Evolutionary conservation across 2,888 invertebrate species (phyloP).

Genomic region (Athetis lepigone): DNA sequence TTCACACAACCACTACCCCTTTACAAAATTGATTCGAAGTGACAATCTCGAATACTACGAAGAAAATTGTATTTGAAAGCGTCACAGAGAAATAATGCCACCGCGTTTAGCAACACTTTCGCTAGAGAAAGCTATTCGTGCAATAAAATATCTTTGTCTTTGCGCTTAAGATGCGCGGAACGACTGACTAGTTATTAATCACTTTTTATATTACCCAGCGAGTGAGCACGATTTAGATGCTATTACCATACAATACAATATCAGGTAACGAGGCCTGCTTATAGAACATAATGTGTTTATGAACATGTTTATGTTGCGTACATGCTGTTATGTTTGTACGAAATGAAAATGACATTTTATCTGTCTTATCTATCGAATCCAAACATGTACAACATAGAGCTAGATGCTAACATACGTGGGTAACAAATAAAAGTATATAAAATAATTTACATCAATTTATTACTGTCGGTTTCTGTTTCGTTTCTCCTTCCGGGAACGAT

Average conservation of each 20-base stretch:
- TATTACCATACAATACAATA: conserved; percentile 62
- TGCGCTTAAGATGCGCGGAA: conserved; percentile 67
- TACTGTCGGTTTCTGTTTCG: neutral
- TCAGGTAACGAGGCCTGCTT: conserved; percentile 36
- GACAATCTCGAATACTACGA: conserved; percentile 39
- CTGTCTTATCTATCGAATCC: neutral
- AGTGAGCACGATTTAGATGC: conserved; percentile 40
- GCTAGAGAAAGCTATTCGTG: conserved; percentile 87
- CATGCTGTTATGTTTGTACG: neutral
- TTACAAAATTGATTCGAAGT: conserved; percentile 8
- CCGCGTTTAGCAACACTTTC: conserved; percentile 87
- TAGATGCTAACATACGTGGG: neutral
- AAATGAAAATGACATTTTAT: conserved; percentile 20
- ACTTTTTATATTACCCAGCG: conserved; percentile 58
- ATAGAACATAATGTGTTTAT: conserved; percentile 13
- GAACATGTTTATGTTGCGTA: conserved; percentile 19
- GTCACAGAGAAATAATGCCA: conserved; percentile 80
- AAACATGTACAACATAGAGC: neutral
- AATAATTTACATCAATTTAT: neutral
- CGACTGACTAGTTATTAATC: conserved; percentile 64
- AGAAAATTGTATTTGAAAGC: conserved; percentile 82
- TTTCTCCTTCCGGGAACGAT: conserved; percentile 1
- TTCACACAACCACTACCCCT: neutral
- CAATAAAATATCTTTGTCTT: conserved; percentile 85
- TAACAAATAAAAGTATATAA: conserved; percentile 3